phyloP scores from a whole-genome alignment of 2,797 vertebrate genomes.

The Telmatherina bonti region DNA sequence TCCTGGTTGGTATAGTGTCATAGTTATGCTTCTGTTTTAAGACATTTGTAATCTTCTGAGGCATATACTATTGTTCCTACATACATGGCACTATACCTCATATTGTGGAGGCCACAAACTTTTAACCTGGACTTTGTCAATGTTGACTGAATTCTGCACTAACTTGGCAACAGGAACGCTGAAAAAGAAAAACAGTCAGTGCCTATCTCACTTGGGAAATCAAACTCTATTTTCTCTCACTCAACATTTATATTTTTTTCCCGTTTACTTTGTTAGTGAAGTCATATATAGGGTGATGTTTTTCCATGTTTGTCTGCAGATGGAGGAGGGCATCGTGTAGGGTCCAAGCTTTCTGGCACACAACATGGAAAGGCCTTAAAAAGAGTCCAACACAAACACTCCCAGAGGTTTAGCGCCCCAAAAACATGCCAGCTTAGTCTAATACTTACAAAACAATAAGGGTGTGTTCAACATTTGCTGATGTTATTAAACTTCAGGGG shows the following conservation, averaged over 20 bases:
- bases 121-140: background rate
- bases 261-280: constrained; percentile 47
- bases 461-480: background rate
- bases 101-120: background rate
- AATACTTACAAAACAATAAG: background rate
- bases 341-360: constrained; percentile 59
- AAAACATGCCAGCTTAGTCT: background rate
- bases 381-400: constrained; percentile 46
- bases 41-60: background rate
- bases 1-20: background rate
- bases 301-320: constrained; percentile 72
- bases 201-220: constrained; percentile 49
- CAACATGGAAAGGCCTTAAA: constrained; percentile 57
- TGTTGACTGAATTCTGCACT: constrained; percentile 12
- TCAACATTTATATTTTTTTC: constrained; percentile 25
- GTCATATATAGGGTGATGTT: constrained; percentile 57
- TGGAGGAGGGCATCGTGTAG: constrained; percentile 26
- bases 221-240: constrained; percentile 35
- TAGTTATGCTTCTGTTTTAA: background rate
- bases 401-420: constrained; percentile 15
- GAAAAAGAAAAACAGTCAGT: constrained; percentile 15
- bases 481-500: background rate
- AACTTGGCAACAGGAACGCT: constrained; percentile 36
- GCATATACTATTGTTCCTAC: background rate
- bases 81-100: background rate